These are phyloP conservation scores for Andrena dorsata DNA, from an alignment of 2,888 invertebrate genomes.

Conservation along the genomic window DNA sequence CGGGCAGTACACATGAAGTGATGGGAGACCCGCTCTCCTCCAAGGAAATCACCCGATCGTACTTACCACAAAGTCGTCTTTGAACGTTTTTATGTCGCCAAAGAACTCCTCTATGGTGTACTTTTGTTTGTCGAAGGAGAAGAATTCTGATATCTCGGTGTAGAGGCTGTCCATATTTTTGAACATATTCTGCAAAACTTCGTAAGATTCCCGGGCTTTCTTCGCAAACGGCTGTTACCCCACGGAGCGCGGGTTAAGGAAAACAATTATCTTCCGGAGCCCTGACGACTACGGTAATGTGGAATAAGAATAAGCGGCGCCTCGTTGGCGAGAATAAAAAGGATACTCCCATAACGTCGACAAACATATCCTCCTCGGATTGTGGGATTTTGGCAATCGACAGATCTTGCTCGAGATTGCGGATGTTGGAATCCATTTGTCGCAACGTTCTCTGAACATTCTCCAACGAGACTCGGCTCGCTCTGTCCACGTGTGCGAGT, in stretches of 20 bases:
- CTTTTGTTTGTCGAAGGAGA: conserved; percentile 95
- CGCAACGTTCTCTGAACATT: conserved; percentile 92
- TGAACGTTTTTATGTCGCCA: conserved; percentile 96
- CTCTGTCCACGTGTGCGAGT: conserved; percentile 95
- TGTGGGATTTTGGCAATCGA: conserved; percentile 93
- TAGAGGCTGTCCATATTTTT: conserved; percentile 96
- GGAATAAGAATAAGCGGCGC: neutral
- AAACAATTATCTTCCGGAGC: conserved; percentile 36
- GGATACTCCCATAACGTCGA: conserved; percentile 94
- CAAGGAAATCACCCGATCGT: neutral
- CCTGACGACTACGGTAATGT: neutral
- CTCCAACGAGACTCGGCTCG: conserved; percentile 94
- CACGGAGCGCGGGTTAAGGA: conserved; percentile 61
- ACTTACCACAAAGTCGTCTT: conserved; percentile 93
- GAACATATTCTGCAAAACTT: conserved; percentile 96
- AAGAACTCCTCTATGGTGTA: conserved; percentile 98
- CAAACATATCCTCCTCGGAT: conserved; percentile 93
- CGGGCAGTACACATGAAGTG: neutral
- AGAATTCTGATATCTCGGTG: conserved; percentile 94
- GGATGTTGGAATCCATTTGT: conserved; percentile 94
- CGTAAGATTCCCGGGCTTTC: conserved; percentile 94
- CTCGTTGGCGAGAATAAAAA: conserved; percentile 36
- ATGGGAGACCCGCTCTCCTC: neutral
- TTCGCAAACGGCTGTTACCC: conserved; percentile 88
- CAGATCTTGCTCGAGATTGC: conserved; percentile 95